Evolutionary conservation across 2,888 invertebrate species (phyloP).

Genomic region (Orchesella flavescens): DNA sequence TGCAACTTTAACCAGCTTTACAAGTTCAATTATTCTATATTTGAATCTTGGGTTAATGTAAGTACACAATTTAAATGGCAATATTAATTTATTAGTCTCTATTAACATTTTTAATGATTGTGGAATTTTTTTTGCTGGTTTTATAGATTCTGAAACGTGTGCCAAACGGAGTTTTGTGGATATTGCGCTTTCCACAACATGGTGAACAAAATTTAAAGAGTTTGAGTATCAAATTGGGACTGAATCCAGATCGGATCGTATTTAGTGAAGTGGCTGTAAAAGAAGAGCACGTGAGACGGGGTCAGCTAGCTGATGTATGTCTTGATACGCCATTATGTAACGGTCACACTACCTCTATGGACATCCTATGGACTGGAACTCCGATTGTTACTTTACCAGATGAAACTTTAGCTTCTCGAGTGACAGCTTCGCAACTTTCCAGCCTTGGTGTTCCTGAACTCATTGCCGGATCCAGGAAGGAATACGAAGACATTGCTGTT

Average conservation of each 20-base stretch:
- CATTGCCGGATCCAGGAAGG: conserved; percentile 87
- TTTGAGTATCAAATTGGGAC: conserved; percentile 85
- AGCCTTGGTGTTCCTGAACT: conserved; percentile 94
- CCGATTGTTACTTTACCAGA: conserved; percentile 95
- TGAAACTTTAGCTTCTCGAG: conserved; percentile 83
- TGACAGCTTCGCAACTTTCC: conserved; percentile 95
- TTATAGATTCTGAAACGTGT: conserved; percentile 87
- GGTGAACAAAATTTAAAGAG: conserved; percentile 85
- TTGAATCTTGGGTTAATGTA: conserved; percentile 89
- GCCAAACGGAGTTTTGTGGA: conserved; percentile 93
- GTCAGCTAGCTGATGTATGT: conserved; percentile 97
- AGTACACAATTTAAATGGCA: conserved; percentile 55
- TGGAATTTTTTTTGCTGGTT: not conserved
- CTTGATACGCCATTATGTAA: conserved; percentile 98
- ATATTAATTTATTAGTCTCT: not conserved
- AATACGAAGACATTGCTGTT: conserved; percentile 95
- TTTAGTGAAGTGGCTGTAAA: conserved; percentile 98
- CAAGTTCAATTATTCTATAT: conserved; percentile 94
- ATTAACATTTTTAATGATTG: not conserved
- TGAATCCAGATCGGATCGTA: conserved; percentile 85
- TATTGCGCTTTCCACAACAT: conserved; percentile 92
- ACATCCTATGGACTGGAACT: conserved; percentile 99
- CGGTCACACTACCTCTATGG: conserved; percentile 99
- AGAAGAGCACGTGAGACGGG: conserved; percentile 97
- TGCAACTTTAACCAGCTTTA: conserved; percentile 99